Percentiles rank a stretch among this genome's conserved stretches.
These are phyloP conservation scores for Macquaria ambigua DNA, from an alignment of 2,113 vertebrate genomes.

Conservation along the genomic window DNA sequence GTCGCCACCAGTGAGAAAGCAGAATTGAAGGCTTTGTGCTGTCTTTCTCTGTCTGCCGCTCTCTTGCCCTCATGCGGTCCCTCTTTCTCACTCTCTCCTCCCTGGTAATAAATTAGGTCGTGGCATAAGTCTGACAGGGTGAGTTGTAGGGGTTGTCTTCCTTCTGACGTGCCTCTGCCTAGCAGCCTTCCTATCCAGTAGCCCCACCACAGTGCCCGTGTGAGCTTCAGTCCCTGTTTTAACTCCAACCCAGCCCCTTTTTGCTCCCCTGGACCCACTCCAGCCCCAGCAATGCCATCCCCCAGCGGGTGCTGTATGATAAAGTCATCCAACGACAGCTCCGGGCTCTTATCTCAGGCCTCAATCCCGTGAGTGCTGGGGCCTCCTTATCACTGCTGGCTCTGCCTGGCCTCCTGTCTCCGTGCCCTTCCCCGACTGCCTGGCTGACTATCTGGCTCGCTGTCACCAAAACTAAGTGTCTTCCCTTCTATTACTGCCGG, in stretches of 20 bases:
- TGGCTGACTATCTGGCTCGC: constrained; percentile 52
- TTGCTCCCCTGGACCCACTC: constrained; percentile 44
- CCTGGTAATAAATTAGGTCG: constrained; percentile 64
- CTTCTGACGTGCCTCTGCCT: constrained; percentile 4
- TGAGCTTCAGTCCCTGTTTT: constrained; percentile 28
- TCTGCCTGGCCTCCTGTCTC: constrained; percentile 73
- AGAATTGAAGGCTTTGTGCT: constrained; percentile 63
- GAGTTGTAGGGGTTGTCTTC: constrained; percentile 31
- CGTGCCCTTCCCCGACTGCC: constrained; percentile 56
- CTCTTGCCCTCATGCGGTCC: constrained; percentile 31
- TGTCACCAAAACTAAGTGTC: constrained; percentile 64
- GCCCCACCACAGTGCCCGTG: constrained; percentile 31
- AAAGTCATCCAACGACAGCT: constrained; percentile 81
- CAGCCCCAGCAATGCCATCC: constrained; percentile 35
- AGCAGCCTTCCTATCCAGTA: constrained; percentile 20
- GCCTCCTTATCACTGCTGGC: constrained; percentile 80
- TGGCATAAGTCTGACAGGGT: constrained; percentile 58
- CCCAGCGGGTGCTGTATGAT: constrained; percentile 69
- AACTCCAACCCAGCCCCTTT: constrained; percentile 23
- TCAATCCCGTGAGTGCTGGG: constrained; percentile 75
- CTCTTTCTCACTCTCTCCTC: constrained; percentile 26
- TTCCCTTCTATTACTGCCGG: constrained; percentile 40
- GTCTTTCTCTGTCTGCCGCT: constrained; percentile 51
- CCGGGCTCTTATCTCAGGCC: constrained; percentile 76
- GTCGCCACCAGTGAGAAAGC: constrained; percentile 54